phyloP scores from a whole-genome alignment of 2,113 vertebrate species.

The Oenanthe melanoleuca region DNA sequence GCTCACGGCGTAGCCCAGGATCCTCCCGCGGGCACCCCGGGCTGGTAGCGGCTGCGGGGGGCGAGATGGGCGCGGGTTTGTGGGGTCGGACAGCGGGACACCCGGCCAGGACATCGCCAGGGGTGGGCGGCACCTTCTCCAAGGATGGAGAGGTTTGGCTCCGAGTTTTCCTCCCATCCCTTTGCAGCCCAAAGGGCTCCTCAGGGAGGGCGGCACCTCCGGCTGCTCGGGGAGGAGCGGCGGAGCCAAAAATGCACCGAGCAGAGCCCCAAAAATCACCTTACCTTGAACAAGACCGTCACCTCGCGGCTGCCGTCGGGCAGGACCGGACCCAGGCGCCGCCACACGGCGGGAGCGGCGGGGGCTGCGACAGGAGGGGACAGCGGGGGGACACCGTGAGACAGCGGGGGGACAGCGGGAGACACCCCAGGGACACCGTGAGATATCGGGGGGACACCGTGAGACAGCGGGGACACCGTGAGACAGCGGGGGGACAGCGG shows the following conservation, averaged over 20 bases:
- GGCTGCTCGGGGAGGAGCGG: neutral
- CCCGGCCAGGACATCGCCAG: fast-evolving
- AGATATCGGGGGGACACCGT: too few species aligned
- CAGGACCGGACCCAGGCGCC: neutral
- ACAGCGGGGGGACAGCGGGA: too few species aligned
- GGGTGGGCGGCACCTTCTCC: fast-evolving
- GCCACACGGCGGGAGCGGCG: slow-evolving; percentile 27
- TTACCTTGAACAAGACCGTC: slow-evolving; percentile 67
- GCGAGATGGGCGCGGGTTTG: fast-evolving
- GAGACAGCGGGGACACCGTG: too few species aligned
- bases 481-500: too few species aligned
- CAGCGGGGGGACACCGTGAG: neutral
- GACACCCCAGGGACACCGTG: neutral
- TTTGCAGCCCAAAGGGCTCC: neutral
- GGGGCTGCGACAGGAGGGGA: slow-evolving; percentile 19
- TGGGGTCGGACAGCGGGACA: fast-evolving
- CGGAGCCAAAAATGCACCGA: fast-evolving
- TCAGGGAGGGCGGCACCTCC: neutral
- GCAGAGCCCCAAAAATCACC: neutral
- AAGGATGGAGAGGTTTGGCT: neutral
- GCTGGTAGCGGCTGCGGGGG: neutral
- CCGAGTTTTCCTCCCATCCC: fast-evolving
- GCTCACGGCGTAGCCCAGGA: slow-evolving; percentile 41
- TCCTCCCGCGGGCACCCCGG: slow-evolving; percentile 29
- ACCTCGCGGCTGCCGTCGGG: slow-evolving; percentile 43